Conservation (phyloP, 2,888 invertebrate species). For the Dexiosoma caninum region DNA sequence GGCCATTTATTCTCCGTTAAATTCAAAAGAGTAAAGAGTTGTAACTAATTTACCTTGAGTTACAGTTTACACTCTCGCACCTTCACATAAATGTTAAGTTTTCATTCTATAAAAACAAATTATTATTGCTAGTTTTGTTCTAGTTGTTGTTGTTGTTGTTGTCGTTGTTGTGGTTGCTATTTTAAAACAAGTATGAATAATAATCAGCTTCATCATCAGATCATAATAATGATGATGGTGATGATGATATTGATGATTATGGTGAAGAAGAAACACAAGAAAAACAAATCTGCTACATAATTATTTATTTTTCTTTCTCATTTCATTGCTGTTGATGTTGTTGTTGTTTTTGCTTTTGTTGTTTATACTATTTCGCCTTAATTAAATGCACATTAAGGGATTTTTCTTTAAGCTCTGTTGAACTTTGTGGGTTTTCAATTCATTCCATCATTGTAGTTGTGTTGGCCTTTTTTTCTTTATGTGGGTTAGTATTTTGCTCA, state of each 20-base stretch:
- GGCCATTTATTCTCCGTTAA: not conserved
- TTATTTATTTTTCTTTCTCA: slow-evolving; percentile 14
- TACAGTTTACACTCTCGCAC: slow-evolving; percentile 37
- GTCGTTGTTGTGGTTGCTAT: not conserved
- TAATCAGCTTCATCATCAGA: slow-evolving; percentile 1
- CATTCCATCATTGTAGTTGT: not conserved
- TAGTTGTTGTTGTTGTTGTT: not conserved
- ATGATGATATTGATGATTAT: not conserved
- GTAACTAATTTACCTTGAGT: slow-evolving; percentile 58
- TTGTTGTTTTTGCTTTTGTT: slow-evolving; percentile 23
- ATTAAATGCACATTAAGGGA: slow-evolving; percentile 64
- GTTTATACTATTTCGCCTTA: slow-evolving; percentile 52
- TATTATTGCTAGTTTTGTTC: no score
- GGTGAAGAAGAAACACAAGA: slow-evolving; percentile 2
- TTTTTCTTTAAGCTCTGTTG: slow-evolving; percentile 57
- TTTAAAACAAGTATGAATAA: not conserved
- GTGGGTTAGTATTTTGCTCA: slow-evolving; percentile 1
- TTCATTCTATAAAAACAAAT: not conserved
- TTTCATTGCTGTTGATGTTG: not conserved
- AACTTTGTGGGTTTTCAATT: slow-evolving; percentile 59
- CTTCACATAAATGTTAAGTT: not conserved
- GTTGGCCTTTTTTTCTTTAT: not conserved
- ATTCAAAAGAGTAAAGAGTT: slow-evolving; percentile 40
- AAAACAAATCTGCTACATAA: slow-evolving; percentile 17
- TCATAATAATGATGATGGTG: no score